These are phyloP conservation scores for Nipponia nippon DNA, from an alignment of 2,113 vertebrate species.

Conservation along the genomic window DNA sequence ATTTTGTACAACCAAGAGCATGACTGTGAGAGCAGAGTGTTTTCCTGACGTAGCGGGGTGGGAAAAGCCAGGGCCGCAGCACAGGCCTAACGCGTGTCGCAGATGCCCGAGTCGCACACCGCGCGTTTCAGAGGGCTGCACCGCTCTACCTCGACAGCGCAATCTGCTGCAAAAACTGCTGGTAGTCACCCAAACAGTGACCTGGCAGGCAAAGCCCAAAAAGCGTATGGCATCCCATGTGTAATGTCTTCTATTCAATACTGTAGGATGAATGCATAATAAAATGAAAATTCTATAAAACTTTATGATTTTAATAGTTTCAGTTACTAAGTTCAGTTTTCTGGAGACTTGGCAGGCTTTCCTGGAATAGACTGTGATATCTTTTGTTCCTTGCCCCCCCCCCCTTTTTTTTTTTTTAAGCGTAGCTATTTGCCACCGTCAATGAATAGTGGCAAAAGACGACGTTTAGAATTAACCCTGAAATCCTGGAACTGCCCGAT, in stretches of 20 bases:
- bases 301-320: conserved; percentile 49
- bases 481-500: neutral
- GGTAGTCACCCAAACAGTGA: neutral
- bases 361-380: conserved; percentile 1
- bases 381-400: conserved; percentile 3
- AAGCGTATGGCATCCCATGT: fast-evolving
- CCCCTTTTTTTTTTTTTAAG: neutral
- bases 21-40: fast-evolving
- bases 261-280: neutral
- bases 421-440: neutral
- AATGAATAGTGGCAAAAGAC: neutral
- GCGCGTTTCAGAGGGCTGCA: neutral
- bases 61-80: fast-evolving
- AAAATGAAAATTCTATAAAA: conserved; percentile 47
- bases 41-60: neutral
- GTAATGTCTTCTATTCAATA: neutral
- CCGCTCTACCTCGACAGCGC: fast-evolving
- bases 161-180: neutral
- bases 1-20: neutral
- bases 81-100: fast-evolving
- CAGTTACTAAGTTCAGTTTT: conserved; percentile 23
- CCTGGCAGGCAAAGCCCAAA: neutral
- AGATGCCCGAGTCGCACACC: fast-evolving
- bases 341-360: conserved; percentile 24
- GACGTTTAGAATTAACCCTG: conserved; percentile 7